Conservation (phyloP, 2,888 invertebrate species). For the Drosophila pegasa region DNA sequence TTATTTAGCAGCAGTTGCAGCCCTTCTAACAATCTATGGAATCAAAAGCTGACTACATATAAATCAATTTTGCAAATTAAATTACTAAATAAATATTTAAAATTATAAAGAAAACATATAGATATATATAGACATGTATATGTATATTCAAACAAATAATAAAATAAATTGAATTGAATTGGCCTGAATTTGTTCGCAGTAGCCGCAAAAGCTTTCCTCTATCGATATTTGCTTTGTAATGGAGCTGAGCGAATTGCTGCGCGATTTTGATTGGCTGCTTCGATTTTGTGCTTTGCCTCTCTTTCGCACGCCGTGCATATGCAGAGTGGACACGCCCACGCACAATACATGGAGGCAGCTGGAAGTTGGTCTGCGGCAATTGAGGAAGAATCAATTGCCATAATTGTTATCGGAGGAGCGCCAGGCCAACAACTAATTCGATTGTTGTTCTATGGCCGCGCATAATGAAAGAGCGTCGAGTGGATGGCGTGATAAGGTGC, state of each 20-base stretch:
- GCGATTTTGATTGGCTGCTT: constrained; percentile 38
- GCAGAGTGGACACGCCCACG: constrained; percentile 60
- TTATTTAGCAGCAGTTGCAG: not conserved
- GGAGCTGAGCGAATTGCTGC: constrained; percentile 5
- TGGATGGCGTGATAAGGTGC: constrained; percentile 54
- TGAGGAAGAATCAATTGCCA: constrained; percentile 68
- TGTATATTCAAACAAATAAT: not conserved
- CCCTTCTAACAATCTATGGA: no score
- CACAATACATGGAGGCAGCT: constrained; percentile 45
- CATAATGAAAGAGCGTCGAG: constrained; percentile 36
- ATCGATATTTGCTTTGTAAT: not conserved
- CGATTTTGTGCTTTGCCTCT: not conserved
- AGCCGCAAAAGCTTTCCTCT: not conserved
- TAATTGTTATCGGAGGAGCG: constrained; percentile 56
- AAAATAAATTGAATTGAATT: not conserved
- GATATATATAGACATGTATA: not conserved
- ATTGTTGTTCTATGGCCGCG: constrained; percentile 35
- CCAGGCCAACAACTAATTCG: constrained; percentile 65
- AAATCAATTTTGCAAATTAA: no score
- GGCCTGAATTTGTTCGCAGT: no score
- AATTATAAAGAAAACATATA: no score
- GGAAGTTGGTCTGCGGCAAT: constrained; percentile 37
- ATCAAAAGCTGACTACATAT: no score
- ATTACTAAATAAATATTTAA: no score
- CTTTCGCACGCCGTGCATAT: constrained; percentile 21